Conservation (phyloP, 2,113 vertebrate species). For the Callithrix jacchus region DNA sequence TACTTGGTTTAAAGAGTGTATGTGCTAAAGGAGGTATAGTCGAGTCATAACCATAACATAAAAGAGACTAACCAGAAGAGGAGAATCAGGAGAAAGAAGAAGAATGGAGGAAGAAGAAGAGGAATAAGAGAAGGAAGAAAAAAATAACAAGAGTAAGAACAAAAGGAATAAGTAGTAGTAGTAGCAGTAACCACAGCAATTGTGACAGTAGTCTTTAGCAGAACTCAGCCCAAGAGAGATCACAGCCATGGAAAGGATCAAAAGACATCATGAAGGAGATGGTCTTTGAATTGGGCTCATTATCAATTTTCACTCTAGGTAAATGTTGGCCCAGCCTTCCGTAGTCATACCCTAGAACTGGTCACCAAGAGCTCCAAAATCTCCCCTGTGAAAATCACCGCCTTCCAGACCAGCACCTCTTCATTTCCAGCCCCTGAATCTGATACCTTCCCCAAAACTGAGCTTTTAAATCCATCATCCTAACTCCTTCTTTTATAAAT, state of each 20-base stretch:
- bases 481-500: not conserved
- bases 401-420: not conserved
- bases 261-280: not conserved
- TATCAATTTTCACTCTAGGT: not conserved
- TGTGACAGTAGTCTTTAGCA: not conserved
- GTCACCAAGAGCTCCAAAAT: not conserved
- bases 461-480: not conserved
- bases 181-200: no score
- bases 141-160: not conserved
- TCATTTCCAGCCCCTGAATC: not conserved
- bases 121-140: not conserved
- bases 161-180: not conserved
- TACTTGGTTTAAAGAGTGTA: not conserved
- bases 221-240: not conserved
- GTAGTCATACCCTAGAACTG: not conserved
- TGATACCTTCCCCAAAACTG: not conserved
- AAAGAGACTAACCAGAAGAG: not conserved
- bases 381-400: not conserved
- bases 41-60: not conserved
- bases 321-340: not conserved
- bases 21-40: not conserved
- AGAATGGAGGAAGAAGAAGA: not conserved
- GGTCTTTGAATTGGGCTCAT: not conserved
- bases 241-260: not conserved
- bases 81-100: not conserved